Percentiles rank a stretch among this genome's conserved stretches.
Conservation (phyloP, 2,888 invertebrate species). For the Spicauda simplicius region DNA sequence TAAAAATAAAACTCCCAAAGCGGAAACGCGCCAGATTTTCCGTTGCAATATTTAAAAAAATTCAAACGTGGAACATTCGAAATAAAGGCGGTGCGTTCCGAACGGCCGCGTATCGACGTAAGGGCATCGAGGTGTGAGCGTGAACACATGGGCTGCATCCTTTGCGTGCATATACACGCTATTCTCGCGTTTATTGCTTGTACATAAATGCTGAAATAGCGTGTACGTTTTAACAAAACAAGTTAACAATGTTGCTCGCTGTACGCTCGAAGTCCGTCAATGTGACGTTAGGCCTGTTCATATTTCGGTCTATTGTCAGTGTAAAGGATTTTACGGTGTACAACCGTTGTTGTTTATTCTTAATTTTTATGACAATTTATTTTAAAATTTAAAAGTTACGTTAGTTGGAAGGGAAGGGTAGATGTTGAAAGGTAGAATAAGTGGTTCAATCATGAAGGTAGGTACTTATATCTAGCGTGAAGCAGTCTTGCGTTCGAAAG, state of each 20-base stretch:
- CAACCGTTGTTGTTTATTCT: too few relatives aligned
- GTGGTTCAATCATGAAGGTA: too few relatives aligned
- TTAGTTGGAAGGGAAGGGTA: too few relatives aligned
- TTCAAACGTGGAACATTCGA: constrained; percentile 44
- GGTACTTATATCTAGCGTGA: too few relatives aligned
- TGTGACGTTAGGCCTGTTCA: not conserved
- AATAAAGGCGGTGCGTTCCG: constrained; percentile 56
- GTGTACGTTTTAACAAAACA: not conserved
- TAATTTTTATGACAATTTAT: too few relatives aligned
- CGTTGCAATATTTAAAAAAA: constrained; percentile 43
- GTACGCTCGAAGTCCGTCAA: constrained; percentile 19
- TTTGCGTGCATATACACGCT: constrained; percentile 7
- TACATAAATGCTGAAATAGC: constrained; percentile 3
- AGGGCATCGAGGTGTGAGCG: constrained; percentile 56
- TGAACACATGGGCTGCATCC: constrained; percentile 33
- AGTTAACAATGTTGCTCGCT: constrained; percentile 8
- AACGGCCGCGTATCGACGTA: constrained; percentile 56
- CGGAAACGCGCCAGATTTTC: constrained; percentile 37
- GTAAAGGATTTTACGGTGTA: not conserved
- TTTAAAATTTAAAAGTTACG: too few relatives aligned
- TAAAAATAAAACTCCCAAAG: constrained; percentile 35
- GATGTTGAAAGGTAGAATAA: too few relatives aligned
- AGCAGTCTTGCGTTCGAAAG: too few relatives aligned
- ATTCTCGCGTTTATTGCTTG: constrained; percentile 8
- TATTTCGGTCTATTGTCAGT: constrained; percentile 19